Evolutionary conservation across 2,888 invertebrate species (phyloP), one percentile per base, ranked within the genome.

Genomic region (Selenia dentaria): DNA sequence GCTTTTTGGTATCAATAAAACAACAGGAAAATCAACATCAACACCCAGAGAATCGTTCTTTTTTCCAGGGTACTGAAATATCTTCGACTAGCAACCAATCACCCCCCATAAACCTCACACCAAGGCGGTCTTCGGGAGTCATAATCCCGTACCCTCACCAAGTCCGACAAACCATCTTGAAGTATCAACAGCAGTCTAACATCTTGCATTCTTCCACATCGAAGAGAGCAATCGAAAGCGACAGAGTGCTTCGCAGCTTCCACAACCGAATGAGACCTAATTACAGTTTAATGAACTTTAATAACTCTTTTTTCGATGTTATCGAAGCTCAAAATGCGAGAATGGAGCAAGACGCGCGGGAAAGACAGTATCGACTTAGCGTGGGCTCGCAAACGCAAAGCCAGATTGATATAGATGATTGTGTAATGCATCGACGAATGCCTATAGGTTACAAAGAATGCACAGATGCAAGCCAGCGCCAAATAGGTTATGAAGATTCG

Each of bases 241-340:
- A 80, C 37, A 55, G 83, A 51, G 74, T 83, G 0, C 54, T 87
- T 2, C 64, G 84, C 5, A 86, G 84, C 51, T 83, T 58, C 59
- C 6, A 73, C 11, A 64, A 45, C 31, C 41, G 27, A 35, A 54
- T 16, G 51, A 54, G 31, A 51, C 18, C 67, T 0, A 67, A 65
- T 28, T 70, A 69, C 45, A 63, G 59, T 6, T 26, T 56, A n/a
- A 26, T 58, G 34, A 54, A 63, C 4, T 16, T 54, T 2, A 61
- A 54, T 10, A 54, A 60, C 13, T 42, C 52, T 8, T 29, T 64
- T 0, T 11, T 61, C 1, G 60, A 36, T 26, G 38, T 60, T 0
- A 39, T 64, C 12, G 57, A 60, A 11, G 40, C 55, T 41, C 44
- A 54, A 10, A 59, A 59, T 39, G 33, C 54, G 13, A 13, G 43